These are phyloP conservation scores for Vollenhovia emeryi DNA, from an alignment of 1,140 invertebrate genomes.

Conservation along the genomic window DNA sequence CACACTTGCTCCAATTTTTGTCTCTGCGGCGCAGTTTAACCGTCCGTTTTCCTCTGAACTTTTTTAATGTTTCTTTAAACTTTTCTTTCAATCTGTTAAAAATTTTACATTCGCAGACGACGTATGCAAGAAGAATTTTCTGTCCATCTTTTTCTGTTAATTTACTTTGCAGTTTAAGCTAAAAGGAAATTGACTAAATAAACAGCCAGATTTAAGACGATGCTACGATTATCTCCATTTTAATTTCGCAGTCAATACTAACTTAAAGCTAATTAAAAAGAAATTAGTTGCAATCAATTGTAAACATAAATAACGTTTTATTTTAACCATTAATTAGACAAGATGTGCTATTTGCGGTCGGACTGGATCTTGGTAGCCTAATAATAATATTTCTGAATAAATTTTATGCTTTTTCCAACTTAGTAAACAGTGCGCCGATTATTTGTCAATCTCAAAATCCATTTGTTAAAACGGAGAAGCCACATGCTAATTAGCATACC, in stretches of 20 bases:
- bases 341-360: too few relatives aligned
- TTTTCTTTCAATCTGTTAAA: constrained; percentile 67
- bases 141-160: not conserved
- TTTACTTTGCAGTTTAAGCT: not conserved
- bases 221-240: not conserved
- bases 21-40: constrained; percentile 60
- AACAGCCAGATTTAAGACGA: not conserved
- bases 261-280: not conserved
- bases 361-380: too few relatives aligned
- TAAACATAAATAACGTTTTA: not conserved
- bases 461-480: too few relatives aligned
- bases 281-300: not conserved
- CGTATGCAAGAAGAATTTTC: not conserved
- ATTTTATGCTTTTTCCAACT: too few relatives aligned
- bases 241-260: not conserved
- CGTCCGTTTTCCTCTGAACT: constrained; percentile 41
- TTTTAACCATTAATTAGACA: too few relatives aligned
- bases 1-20: constrained; percentile 66
- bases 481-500: too few relatives aligned
- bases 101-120: not conserved
- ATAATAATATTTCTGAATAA: too few relatives aligned
- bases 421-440: too few relatives aligned
- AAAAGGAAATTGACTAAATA: not conserved
- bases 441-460: too few relatives aligned
- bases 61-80: constrained; percentile 58